A percentile compares a stretch with the other conserved stretches of the same genome.
Evolutionary conservation across 2,113 vertebrate genomes (phyloP).

Genomic region (Ginglymostoma cirratum): DNA sequence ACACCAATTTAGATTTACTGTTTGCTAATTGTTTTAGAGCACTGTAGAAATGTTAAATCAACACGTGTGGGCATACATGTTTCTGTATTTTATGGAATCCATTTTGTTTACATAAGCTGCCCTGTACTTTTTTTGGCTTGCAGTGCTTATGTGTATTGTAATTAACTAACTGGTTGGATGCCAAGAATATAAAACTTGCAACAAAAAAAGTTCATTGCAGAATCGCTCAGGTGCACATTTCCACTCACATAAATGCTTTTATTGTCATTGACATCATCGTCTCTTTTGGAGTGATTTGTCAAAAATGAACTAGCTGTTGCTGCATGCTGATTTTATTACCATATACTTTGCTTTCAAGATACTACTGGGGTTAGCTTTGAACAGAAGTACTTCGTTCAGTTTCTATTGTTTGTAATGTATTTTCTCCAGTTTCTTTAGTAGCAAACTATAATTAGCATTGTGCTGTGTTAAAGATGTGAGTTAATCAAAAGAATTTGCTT

Average conservation of each 20-base stretch:
- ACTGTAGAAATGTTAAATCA: not conserved
- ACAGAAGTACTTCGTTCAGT: conserved; percentile 5
- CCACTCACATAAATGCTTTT: conserved; percentile 42
- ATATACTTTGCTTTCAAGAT: conserved; percentile 42
- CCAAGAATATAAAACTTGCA: conserved; percentile 44
- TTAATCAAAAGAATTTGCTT: not conserved
- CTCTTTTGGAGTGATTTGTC: conserved; percentile 44
- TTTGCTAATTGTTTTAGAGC: not conserved
- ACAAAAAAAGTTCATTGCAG: conserved; percentile 39
- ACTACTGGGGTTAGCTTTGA: conserved; percentile 36
- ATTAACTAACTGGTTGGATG: conserved; percentile 47
- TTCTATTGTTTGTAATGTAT: conserved; percentile 8
- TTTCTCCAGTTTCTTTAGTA: not conserved
- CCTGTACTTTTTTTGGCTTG: not conserved
- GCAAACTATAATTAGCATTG: not conserved
- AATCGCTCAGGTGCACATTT: conserved; percentile 44
- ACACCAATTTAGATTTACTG: not conserved
- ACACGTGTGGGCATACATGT: conserved; percentile 31
- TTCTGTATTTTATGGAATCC: conserved; percentile 33
- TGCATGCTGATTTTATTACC: conserved; percentile 41
- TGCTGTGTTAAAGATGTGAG: not conserved
- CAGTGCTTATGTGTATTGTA: conserved; percentile 34
- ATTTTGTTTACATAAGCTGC: conserved; percentile 34
- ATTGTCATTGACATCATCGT: conserved; percentile 42
- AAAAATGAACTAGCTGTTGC: conserved; percentile 42